These are phyloP conservation scores for Siphlonurus alternatus DNA, from an alignment of 2,888 invertebrate genomes.

Conservation along the genomic window DNA sequence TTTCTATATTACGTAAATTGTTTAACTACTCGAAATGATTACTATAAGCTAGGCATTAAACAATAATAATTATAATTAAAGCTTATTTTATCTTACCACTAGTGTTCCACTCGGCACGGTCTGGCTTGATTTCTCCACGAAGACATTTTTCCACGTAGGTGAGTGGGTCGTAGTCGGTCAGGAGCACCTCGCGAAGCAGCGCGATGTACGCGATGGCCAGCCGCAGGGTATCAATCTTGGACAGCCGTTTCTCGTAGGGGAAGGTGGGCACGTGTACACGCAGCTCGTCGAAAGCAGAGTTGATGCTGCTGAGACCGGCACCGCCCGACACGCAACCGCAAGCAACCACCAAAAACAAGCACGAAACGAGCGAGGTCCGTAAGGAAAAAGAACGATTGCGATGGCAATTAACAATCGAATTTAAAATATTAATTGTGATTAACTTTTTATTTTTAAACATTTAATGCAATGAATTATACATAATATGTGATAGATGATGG, in stretches of 20 bases:
- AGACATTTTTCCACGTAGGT: constrained; percentile 88
- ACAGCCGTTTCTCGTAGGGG: constrained; percentile 94
- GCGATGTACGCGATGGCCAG: constrained; percentile 97
- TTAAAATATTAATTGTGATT: no score
- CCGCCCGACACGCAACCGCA: not conserved
- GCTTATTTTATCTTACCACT: constrained; percentile 76
- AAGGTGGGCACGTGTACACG: constrained; percentile 97
- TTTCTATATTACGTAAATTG: no score
- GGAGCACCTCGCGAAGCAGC: constrained; percentile 71
- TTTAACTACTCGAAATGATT: no score
- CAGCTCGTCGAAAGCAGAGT: constrained; percentile 97
- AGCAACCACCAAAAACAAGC: not conserved
- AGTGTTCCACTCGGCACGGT: constrained; percentile 88
- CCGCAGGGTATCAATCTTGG: constrained; percentile 95
- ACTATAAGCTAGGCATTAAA: no score
- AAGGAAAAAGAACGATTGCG: not conserved
- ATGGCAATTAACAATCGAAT: not conserved
- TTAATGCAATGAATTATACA: not conserved
- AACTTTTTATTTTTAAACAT: not conserved
- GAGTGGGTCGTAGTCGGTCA: constrained; percentile 77
- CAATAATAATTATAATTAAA: no score
- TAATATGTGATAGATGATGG: no score
- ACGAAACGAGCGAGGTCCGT: not conserved
- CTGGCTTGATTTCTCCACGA: constrained; percentile 74
- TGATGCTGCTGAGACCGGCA: constrained; percentile 67